Conservation (phyloP, 1,140 invertebrate genomes). For the Atta colombica region DNA sequence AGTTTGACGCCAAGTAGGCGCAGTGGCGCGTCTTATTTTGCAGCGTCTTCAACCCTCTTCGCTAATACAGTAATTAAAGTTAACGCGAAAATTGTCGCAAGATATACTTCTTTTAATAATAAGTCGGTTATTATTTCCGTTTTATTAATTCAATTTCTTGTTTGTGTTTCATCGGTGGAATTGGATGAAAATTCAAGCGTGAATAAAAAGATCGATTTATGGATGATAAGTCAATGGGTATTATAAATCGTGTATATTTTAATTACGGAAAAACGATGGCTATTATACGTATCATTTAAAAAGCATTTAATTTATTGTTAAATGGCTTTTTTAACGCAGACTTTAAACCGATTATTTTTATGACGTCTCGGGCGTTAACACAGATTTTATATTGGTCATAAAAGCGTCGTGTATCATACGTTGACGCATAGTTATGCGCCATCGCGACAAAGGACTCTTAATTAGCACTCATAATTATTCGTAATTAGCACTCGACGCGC, state of each 20-base stretch:
- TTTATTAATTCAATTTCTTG: slow-evolving; percentile 27
- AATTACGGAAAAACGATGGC: background rate
- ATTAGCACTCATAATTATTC: slow-evolving; percentile 84
- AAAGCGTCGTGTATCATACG: slow-evolving; percentile 64
- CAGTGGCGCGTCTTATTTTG: slow-evolving; percentile 31
- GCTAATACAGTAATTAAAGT: slow-evolving; percentile 54
- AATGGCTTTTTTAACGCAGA: background rate
- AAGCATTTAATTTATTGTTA: slow-evolving; percentile 20
- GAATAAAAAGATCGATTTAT: background rate
- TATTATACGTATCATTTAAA: background rate
- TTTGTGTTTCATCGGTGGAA: background rate
- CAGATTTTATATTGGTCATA: slow-evolving; percentile 65
- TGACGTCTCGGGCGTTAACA: slow-evolving; percentile 51
- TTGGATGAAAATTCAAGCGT: background rate
- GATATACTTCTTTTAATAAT: slow-evolving; percentile 21
- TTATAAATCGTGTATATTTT: background rate
- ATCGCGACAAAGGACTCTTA: slow-evolving; percentile 76
- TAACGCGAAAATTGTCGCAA: slow-evolving; percentile 21
- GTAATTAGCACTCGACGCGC: slow-evolving; percentile 80
- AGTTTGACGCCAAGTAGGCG: slow-evolving; percentile 53
- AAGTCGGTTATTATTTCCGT: background rate
- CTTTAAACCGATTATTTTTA: slow-evolving; percentile 65
- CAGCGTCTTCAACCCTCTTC: background rate
- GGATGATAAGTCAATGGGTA: background rate
- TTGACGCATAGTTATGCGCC: slow-evolving; percentile 52